These are phyloP conservation scores for Adoxophyes honmai DNA, from an alignment of 1,140 invertebrate species.

Conservation along the genomic window DNA sequence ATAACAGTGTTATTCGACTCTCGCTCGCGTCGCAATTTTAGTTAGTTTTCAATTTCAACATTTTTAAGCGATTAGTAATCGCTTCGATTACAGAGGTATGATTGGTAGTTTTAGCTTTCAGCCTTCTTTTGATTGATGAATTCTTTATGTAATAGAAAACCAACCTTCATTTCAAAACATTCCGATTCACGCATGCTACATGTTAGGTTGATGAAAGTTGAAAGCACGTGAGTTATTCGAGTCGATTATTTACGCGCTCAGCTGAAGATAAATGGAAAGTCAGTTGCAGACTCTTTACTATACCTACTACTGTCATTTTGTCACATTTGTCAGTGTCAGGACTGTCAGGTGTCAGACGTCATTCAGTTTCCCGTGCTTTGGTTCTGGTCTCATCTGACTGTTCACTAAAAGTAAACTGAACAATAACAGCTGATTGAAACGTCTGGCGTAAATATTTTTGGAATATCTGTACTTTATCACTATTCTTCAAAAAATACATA, in stretches of 20 bases:
- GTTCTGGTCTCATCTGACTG: too few species aligned
- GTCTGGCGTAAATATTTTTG: too few species aligned
- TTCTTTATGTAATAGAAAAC: neutral
- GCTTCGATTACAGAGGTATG: neutral
- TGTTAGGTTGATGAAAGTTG: neutral
- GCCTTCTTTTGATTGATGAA: constrained; percentile 30
- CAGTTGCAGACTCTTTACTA: too few species aligned
- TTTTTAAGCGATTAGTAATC: constrained; percentile 63
- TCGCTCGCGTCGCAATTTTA: constrained; percentile 66
- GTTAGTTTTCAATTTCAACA: constrained; percentile 49
- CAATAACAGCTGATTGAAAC: too few species aligned
- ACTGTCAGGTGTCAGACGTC: too few species aligned
- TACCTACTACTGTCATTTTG: too few species aligned
- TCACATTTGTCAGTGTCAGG: too few species aligned
- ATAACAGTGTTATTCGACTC: constrained; percentile 57
- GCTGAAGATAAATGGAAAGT: too few species aligned
- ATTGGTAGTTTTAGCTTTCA: neutral
- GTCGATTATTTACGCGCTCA: neutral
- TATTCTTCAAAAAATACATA: too few species aligned
- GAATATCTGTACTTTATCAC: too few species aligned
- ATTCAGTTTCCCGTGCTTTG: too few species aligned
- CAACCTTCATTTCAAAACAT: neutral
- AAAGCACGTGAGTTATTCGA: neutral
- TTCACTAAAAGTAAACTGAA: too few species aligned
- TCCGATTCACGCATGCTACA: neutral